Conservation (phyloP, 2,797 vertebrate species). For the Epinephelus malabaricus region DNA sequence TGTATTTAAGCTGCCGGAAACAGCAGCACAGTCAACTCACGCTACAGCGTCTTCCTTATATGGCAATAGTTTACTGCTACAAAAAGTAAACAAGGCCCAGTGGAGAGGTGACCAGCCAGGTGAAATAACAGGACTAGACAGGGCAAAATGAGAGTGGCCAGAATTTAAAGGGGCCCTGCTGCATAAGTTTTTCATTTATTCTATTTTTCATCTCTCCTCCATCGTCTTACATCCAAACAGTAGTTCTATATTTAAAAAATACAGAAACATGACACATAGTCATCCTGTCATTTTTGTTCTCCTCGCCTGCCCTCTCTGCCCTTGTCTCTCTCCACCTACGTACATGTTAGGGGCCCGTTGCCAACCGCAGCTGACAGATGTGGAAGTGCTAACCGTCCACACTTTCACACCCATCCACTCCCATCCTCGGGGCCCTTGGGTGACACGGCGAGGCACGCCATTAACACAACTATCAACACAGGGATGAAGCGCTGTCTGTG, state of each 20-base stretch:
- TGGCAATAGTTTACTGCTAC: too few species aligned
- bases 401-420: conserved; percentile 60
- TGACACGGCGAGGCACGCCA: conserved; percentile 26
- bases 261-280: neutral
- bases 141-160: too few species aligned
- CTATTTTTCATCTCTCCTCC: too few species aligned
- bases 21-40: too few species aligned
- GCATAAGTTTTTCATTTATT: too few species aligned
- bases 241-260: neutral
- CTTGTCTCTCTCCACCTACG: conserved; percentile 19
- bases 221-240: neutral
- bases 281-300: conserved; percentile 3
- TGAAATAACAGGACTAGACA: too few species aligned
- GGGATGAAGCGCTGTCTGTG: conserved; percentile 23
- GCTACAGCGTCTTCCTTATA: too few species aligned
- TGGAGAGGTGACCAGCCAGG: too few species aligned
- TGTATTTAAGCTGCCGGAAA: too few species aligned
- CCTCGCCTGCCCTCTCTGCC: conserved; percentile 1
- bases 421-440: conserved; percentile 3
- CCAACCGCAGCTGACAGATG: conserved; percentile 57
- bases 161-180: too few species aligned
- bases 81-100: too few species aligned
- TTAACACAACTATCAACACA: conserved; percentile 23
- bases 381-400: conserved; percentile 56
- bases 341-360: conserved; percentile 43